phyloP scores from a whole-genome alignment of 2,888 invertebrate genomes.

The Pteria penguin region DNA sequence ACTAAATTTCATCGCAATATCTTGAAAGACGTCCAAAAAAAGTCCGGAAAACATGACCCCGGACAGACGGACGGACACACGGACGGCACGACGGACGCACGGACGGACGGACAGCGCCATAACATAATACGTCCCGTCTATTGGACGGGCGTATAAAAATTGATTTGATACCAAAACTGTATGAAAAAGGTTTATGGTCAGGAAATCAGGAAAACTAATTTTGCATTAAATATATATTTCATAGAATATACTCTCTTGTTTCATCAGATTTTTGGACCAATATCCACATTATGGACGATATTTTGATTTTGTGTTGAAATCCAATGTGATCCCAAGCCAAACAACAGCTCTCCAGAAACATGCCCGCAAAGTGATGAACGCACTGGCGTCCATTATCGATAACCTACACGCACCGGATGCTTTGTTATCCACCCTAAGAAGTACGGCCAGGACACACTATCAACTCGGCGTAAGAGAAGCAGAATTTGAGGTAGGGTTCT shows the following conservation, averaged over 20 bases:
- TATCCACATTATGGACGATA: not conserved
- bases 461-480: not conserved
- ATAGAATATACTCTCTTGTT: not conserved
- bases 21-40: too few species aligned
- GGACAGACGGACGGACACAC: too few species aligned
- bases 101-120: too few species aligned
- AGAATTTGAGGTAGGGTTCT: not conserved
- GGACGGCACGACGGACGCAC: too few species aligned
- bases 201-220: too few species aligned
- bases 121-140: too few species aligned
- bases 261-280: not conserved
- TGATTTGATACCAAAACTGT: too few species aligned
- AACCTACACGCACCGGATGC: not conserved
- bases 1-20: too few species aligned
- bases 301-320: not conserved
- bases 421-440: not conserved
- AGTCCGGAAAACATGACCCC: too few species aligned
- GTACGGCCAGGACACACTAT: not conserved
- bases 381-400: not conserved
- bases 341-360: not conserved
- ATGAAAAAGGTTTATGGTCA: too few species aligned
- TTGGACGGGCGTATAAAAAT: too few species aligned
- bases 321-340: not conserved
- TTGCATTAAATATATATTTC: too few species aligned
- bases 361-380: not conserved